These are phyloP conservation scores for Pygocentrus nattereri DNA, from an alignment of 2,797 vertebrate genomes.

Conservation along the genomic window DNA sequence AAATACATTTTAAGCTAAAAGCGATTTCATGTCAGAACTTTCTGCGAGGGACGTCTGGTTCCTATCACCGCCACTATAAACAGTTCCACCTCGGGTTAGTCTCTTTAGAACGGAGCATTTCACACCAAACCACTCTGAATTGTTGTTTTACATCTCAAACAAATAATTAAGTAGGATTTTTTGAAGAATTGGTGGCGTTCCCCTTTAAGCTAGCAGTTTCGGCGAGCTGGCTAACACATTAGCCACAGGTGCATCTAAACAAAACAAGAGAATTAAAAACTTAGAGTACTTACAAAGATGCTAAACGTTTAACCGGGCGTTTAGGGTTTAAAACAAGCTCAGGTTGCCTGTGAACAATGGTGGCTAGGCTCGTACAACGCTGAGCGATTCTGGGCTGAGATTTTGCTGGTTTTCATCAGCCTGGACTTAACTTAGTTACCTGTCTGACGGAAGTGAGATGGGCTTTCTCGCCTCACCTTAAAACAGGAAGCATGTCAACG, in stretches of 20 bases:
- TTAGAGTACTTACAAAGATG: slow-evolving; percentile 7
- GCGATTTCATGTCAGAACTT: too few species aligned
- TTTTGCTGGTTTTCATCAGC: slow-evolving; percentile 30
- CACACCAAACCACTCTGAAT: too few species aligned
- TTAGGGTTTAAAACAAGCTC: not conserved
- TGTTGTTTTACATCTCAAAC: too few species aligned
- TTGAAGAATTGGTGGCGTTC: too few species aligned
- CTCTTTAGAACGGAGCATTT: too few species aligned
- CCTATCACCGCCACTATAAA: too few species aligned
- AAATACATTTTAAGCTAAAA: too few species aligned
- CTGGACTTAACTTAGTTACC: slow-evolving; percentile 38
- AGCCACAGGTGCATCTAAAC: not conserved
- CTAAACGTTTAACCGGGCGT: not conserved
- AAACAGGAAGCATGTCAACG: slow-evolving; percentile 55
- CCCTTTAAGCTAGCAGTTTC: too few species aligned
- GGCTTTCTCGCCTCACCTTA: slow-evolving; percentile 47
- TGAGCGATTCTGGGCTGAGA: slow-evolving; percentile 24
- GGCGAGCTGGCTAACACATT: not conserved
- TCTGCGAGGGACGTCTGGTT: too few species aligned
- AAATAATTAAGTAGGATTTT: too few species aligned
- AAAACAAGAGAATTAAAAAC: not conserved
- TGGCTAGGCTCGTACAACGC: too few species aligned
- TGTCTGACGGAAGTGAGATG: slow-evolving; percentile 41
- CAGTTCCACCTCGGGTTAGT: too few species aligned
- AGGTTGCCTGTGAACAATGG: not conserved